These are phyloP conservation scores for Syrmaticus mikado DNA, from an alignment of 2,113 vertebrate species.

Conservation along the genomic window DNA sequence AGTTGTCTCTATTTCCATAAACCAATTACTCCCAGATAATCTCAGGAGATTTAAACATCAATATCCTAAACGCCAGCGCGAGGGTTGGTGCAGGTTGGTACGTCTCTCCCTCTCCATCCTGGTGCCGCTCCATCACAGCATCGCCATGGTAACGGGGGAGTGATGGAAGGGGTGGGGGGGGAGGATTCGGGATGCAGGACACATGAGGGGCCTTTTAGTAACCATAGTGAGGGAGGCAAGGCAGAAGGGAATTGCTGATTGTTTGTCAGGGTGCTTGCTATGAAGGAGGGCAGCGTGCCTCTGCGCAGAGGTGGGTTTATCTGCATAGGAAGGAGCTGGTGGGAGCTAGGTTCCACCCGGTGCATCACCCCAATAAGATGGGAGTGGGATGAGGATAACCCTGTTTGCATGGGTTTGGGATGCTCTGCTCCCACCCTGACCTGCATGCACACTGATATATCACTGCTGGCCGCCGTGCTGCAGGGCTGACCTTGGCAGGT, in stretches of 20 bases:
- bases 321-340: background rate
- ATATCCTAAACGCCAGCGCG: constrained; percentile 46
- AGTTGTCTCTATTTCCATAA: constrained; percentile 74
- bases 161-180: background rate
- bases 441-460: accelerated
- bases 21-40: constrained; percentile 69
- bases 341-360: background rate
- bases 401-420: background rate
- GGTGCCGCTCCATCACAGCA: constrained; percentile 24
- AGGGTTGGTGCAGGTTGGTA: constrained; percentile 12
- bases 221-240: constrained; percentile 49
- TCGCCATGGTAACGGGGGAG: constrained; percentile 65
- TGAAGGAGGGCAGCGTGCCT: background rate
- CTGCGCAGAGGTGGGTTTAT: background rate
- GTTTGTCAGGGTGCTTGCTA: constrained; percentile 5
- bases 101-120: background rate
- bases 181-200: constrained; percentile 9
- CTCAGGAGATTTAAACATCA: constrained; percentile 56
- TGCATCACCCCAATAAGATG: background rate
- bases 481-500: constrained; percentile 3
- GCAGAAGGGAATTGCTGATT: constrained; percentile 26
- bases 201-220: constrained; percentile 51
- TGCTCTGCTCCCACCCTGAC: background rate
- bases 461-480: accelerated
- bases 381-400: background rate